Evolutionary conservation across 2,113 vertebrate genomes (phyloP), one percentile per base, ranked within the genome.

Genomic region (Colaptes auratus): DNA sequence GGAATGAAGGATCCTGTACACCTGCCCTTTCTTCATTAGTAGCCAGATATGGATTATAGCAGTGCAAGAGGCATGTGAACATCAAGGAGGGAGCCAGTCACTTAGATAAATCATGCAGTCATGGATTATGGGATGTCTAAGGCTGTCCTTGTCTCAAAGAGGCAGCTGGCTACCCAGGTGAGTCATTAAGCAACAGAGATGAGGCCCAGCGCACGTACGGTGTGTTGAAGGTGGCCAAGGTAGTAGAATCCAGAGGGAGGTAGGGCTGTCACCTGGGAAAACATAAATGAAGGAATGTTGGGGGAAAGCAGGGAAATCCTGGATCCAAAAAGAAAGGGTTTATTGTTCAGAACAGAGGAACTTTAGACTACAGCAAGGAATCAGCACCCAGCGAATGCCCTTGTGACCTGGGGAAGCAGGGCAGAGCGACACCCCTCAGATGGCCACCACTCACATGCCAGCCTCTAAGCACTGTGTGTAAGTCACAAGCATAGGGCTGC

Each of bases 211-310:
- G 86, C 89, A 95, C 80, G 70, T 50, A 73, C 24, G 59, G 53
- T 80, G 82, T 85, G 42, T 42, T 95, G 96, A 69, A 96, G 94
- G 30, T 95, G 93, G 64, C 74, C 85, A 94, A 76, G 7, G 71
- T 92, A 86, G 93, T 17, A 85, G 96, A 95, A 86, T 95, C 90
- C 96, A 95, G 87, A 94, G 72, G 90, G 91, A 95, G 74, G 88
- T 28, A 91, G 31, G 79, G 88, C 31, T 94, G 87, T 66, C 91
- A 90, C 88, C 88, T 86, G 94, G 84, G 86, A 90, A 97, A 94
- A 96, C 69, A 97, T 92, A 97, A 93, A 90, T 86, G 71, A 83
- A 92, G 90, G 66, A 94, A 91, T 55, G 55, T 86, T 92, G 90
- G 92, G 95, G 95, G 88, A 89, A 78, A 90, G 82, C 23, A 90